Base-by-base conservation (phyloP, 2,888 invertebrate species). In the Noctua comes region DNA sequence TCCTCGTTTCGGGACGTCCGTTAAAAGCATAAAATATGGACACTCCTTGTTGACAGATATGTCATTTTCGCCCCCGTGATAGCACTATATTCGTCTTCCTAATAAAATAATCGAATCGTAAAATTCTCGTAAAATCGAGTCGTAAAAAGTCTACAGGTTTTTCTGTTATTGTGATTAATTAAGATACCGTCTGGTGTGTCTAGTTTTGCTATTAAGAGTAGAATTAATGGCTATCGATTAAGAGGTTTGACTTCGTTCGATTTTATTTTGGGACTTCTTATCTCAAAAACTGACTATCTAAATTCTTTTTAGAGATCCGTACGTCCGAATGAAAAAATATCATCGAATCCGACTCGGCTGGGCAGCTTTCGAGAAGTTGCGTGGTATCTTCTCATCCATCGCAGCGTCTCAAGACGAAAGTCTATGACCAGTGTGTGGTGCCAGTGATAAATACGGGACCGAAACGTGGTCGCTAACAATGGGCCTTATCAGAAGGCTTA, bases 101-200 rank as follows among this genome's bases (percentile, higher is more conserved):
- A 64, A 69, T 82, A 79, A 86, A 79, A 77, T 77, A 76, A 79
- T 81, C 72, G 79, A 72, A 68, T 86, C 80, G 62, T 88, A 86
- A 88, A 87, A 81, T 66, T 10, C 40, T 86, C 87, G 70, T 86
- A 82, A 86, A 85, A 77, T 64, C 2, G 16, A 64, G 40, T 79
- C 86, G 64, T 86, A 77, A 86, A 82, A 68, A n/a, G 62, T 36
- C 43, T 36, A 57, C 46, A 73, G 64, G 59, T 79, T 62, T 72
- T 68, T 1, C 13, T 74, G 24, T 57, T 77, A 74, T 76, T 69
- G 31, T 79, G 72, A 86, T 84, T 79, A 80, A 79, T n/a, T 80
- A 1, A 54, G 2, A 43, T 54, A 62, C 1, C 46, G 65, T 0
- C 46, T 24, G n/a, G 27, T 16, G 13, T 72, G 46, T 6, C 57